phyloP scores from a whole-genome alignment of 2,797 vertebrate species.

The Falco novaeseelandiae region DNA sequence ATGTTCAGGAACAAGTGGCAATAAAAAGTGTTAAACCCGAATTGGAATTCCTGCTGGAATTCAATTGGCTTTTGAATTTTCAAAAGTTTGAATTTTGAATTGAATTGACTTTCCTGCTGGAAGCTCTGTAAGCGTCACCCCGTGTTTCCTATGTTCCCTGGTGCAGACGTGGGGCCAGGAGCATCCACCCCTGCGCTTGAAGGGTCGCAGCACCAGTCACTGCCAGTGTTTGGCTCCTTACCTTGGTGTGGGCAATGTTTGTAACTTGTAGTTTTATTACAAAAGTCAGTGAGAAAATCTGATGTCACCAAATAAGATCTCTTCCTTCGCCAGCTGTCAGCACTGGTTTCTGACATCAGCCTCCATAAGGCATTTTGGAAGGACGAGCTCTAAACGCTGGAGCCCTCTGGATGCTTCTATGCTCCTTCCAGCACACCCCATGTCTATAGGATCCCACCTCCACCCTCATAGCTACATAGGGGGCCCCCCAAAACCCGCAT shows the following conservation, averaged over 20 bases:
- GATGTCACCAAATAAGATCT: neutral
- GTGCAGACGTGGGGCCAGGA: neutral
- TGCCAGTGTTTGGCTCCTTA: neutral
- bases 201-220: neutral
- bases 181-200: neutral
- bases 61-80: too few species aligned
- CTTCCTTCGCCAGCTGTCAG: neutral
- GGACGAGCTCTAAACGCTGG: neutral
- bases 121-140: neutral
- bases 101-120: neutral
- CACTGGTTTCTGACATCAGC: neutral
- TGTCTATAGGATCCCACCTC: neutral
- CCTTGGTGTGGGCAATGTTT: neutral
- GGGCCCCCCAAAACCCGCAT: rapidly evolving
- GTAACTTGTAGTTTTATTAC: neutral
- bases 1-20: neutral
- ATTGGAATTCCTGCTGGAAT: neutral
- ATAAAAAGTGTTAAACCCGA: neutral
- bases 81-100: neutral
- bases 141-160: neutral
- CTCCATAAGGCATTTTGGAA: neutral
- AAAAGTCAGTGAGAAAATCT: neutral
- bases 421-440: neutral
- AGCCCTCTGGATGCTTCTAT: neutral
- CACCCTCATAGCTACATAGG: neutral